Evolutionary conservation across 2,113 vertebrate species (phyloP), one percentile per base, ranked within the genome.

Genomic region (Engystomops pustulosus): DNA sequence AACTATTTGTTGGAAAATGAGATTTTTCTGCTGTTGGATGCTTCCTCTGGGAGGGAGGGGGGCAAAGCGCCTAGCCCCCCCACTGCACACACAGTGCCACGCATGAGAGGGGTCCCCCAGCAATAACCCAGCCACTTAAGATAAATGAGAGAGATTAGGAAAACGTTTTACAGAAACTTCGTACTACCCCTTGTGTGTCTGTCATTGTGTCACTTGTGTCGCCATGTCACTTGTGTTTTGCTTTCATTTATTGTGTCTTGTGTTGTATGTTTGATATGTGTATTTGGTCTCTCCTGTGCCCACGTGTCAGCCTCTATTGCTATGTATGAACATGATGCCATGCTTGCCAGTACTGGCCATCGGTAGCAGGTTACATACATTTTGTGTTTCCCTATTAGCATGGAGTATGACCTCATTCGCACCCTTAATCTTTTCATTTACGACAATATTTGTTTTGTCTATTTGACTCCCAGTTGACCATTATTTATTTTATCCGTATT

Each of bases 1-100:
- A 84, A 84, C 82, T 84, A 84, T 84, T 84, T 84, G 82, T 84
- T 84, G 82, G 82, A 84, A 84, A 84, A 84, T 84, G 58, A 84
- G 82, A 84, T 84, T 84, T 84, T 84, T 84, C 74, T 84, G 82
- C 82, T 84, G 82, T 84, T 84, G 82, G 82, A 84, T 84, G 82
- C 82, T 84, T 84, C 82, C 82, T 76, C 60, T 77, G 60, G 82
- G 82, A 84, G 71, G 71, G 70, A 49, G 80, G 53, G 68, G 55
- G 25, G 36, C 38, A 30, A 58, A 25, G 12, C 51, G 53, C 36
- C 55, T 20, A 58, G 45, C 70, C 81, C 81, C 82, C 82, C 82
- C 82, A 69, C 32, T 84, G 82, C 82, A 84, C 82, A 84, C 70
- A 78, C 74, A 84, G 72, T 84, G 82, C 82, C 72, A 84, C 82